Percentiles rank a stretch among this genome's conserved stretches.
Conservation (phyloP, 2,113 vertebrate species). For the Nycticebus coucang region DNA sequence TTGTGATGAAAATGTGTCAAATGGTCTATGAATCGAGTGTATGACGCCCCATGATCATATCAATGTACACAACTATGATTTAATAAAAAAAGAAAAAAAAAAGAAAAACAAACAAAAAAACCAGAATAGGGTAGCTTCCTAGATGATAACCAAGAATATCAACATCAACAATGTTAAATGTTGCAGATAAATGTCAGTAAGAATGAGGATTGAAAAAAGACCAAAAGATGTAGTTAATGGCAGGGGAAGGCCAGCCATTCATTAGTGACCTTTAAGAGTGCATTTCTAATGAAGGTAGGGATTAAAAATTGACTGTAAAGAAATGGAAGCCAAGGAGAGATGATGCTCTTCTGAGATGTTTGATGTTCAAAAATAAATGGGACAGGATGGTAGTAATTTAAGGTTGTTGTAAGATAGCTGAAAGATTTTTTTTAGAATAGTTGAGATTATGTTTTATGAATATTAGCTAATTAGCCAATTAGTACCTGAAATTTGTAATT, state of each 20-base stretch:
- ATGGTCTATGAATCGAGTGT: too few species aligned
- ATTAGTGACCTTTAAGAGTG: constrained; percentile 58
- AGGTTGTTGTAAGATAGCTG: neutral
- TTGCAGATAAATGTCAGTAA: constrained; percentile 56
- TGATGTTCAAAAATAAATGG: constrained; percentile 63
- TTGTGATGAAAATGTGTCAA: too few species aligned
- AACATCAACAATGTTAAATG: constrained; percentile 32
- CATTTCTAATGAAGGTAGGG: neutral
- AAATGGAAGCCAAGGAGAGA: constrained; percentile 37
- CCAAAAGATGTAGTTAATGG: constrained; percentile 42
- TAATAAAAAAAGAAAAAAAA: too few species aligned
- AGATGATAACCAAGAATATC: constrained; percentile 20
- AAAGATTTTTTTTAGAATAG: constrained; percentile 44
- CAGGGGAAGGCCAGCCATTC: constrained; percentile 40
- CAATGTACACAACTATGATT: too few species aligned
- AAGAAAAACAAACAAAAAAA: too few species aligned
- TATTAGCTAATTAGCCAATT: constrained; percentile 8
- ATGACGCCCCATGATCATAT: too few species aligned
- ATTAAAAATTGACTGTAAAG: constrained; percentile 56
- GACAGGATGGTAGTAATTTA: constrained; percentile 23
- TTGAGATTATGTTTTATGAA: constrained; percentile 24
- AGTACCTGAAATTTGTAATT: constrained; percentile 13
- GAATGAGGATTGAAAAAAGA: neutral
- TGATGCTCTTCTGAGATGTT: constrained; percentile 22
- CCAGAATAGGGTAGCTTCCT: neutral